phyloP scores from a whole-genome alignment of 2,113 vertebrate species.

The Rissa tridactyla region DNA sequence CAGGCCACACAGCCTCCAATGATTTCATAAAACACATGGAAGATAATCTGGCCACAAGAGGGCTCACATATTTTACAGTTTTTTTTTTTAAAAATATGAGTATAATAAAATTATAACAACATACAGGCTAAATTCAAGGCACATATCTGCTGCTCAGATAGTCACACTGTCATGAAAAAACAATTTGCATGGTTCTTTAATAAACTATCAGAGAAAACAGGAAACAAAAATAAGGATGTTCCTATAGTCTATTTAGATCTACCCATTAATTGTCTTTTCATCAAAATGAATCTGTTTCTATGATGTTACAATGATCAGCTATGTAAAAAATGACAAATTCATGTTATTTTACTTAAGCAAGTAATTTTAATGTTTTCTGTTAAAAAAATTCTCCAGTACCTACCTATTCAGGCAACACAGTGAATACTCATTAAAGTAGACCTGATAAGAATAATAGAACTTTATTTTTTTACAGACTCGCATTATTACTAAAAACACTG shows the following conservation, averaged over 20 bases:
- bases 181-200: not conserved
- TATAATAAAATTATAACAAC: not conserved
- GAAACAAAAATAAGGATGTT: not conserved
- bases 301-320: not conserved
- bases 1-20: not conserved
- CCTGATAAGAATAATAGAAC: not conserved
- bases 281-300: not conserved
- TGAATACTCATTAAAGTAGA: not conserved
- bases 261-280: not conserved
- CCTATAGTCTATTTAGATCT: not conserved
- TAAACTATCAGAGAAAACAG: not conserved
- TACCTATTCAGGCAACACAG: not conserved
- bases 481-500: not conserved
- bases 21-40: not conserved
- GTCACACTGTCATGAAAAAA: not conserved
- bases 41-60: constrained; percentile 39
- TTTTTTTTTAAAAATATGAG: not conserved
- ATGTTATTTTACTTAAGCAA: not conserved
- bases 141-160: not conserved
- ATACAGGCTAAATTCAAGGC: not conserved
- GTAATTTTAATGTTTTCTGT: not conserved
- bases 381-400: not conserved
- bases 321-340: not conserved
- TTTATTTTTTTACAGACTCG: not conserved
- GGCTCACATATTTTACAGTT: constrained; percentile 19